These are phyloP conservation scores for Seriola aureovittata DNA, from an alignment of 2,113 vertebrate genomes.

Conservation along the genomic window DNA sequence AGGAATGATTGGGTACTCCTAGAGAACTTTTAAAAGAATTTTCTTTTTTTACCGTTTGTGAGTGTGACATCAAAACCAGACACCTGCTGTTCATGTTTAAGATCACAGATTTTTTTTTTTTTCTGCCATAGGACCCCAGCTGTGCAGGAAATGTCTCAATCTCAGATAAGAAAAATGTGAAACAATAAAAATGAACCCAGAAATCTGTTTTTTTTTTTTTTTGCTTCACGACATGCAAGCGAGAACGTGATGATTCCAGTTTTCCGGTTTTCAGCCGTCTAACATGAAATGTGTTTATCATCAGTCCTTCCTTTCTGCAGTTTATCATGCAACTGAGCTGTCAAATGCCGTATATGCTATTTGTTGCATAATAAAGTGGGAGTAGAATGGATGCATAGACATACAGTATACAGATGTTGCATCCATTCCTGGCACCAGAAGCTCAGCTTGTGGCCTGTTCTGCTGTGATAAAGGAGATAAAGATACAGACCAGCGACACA, in stretches of 20 bases:
- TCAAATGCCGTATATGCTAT: conserved; percentile 3
- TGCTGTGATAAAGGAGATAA: conserved; percentile 66
- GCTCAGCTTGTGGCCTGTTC: conserved; percentile 54
- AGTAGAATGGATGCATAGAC: conserved; percentile 4
- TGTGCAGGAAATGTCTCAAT: conserved; percentile 19
- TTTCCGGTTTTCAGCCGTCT: background rate
- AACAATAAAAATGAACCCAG: background rate
- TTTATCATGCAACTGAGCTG: conserved; percentile 24
- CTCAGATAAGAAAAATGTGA: background rate
- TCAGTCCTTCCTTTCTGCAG: background rate
- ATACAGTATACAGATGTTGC: conserved; percentile 31
- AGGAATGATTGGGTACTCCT: background rate
- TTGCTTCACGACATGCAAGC: background rate
- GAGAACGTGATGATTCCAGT: background rate
- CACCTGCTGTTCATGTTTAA: conserved; percentile 13
- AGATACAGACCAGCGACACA: conserved; percentile 52
- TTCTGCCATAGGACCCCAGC: background rate
- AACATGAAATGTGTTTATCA: background rate
- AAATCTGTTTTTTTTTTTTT: background rate
- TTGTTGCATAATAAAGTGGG: conserved; percentile 12
- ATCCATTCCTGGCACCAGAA: conserved; percentile 31
- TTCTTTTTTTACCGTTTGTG: background rate
- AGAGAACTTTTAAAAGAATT: background rate
- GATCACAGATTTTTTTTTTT: background rate
- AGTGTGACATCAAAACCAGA: conserved; percentile 1